These are phyloP conservation scores for Ephestia elutella DNA, from an alignment of 1,140 invertebrate genomes.

Conservation along the genomic window DNA sequence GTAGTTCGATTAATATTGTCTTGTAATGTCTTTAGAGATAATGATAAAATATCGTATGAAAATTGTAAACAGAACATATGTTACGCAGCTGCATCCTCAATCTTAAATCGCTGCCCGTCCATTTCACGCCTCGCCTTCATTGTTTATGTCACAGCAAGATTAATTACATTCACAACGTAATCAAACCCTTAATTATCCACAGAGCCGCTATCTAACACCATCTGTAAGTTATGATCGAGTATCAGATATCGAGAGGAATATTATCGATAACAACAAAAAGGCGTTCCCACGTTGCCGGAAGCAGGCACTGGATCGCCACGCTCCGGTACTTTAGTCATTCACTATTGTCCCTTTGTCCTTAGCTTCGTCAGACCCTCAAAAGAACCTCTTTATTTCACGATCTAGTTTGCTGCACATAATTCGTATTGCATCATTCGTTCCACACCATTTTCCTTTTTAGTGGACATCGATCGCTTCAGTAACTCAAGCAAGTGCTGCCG, in stretches of 20 bases:
- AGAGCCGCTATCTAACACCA: not conserved
- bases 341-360: conserved; percentile 64
- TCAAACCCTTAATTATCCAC: conserved; percentile 3
- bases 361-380: conserved; percentile 48
- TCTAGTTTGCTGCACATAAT: conserved; percentile 58
- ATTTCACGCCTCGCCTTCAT: not conserved
- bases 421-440: conserved; percentile 56
- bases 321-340: conserved; percentile 59
- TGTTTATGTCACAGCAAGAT: conserved; percentile 3
- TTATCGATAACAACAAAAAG: conserved; percentile 49
- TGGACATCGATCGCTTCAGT: conserved; percentile 28
- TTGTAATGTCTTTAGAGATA: no score
- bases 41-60: no score
- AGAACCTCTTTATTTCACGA: conserved; percentile 50
- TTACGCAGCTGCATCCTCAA: not conserved
- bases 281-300: conserved; percentile 65
- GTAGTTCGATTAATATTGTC: no score
- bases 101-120: not conserved
- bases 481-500: not conserved
- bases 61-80: not conserved
- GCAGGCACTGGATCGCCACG: conserved; percentile 50
- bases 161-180: not conserved
- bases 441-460: conserved; percentile 42
- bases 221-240: conserved; percentile 3
- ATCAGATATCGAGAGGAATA: conserved; percentile 9